Base-by-base conservation (phyloP, 2,888 invertebrate genomes). In the Tetranychus piercei region DNA sequence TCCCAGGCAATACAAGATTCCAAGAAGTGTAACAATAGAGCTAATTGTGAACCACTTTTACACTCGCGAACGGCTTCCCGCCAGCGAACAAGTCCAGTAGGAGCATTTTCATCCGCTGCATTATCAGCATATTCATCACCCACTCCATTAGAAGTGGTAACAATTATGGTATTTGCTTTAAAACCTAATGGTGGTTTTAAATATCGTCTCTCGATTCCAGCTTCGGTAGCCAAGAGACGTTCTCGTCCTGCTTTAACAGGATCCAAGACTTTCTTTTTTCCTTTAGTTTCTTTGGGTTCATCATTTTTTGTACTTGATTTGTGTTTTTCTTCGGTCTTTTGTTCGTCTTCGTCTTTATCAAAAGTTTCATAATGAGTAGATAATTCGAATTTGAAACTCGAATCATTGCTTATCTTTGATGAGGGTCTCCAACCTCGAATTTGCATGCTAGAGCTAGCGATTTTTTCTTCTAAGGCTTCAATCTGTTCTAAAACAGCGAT, bases 1-100 rank as follows among this genome's bases (percentile, higher is more conserved):
- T 97, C 96, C 97, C 97, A 97, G 66, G 95, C 94, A 80, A 97
- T 92, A 81, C 90, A 81, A 2, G 90, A 88, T 82, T 95, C 94
- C 78, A 97, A 85, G 80, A 92, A 90, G 80, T 92, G 90, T 76
- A 94, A 86, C 79, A 91, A 89, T 88, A 94, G 89, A 34, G 92
- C 90, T 43, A 96, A 85, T 81, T 96, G 95, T 0, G 94, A 91
- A 0, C 94, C 89, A 0, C 93, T 93, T 80, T 87, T 88, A 71
- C 92, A 90, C 73, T 90, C 87, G 1, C 87, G 85, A 0, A 95
- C 90, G 0, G 92, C 94, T 79, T 91, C 91, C 0, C 95, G 88
- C 97, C 97, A 97, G 44, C 81, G 81, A 71, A 82, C 80, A 74
- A 86, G 80, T 0, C 93, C 94, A 78, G 90, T 77, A 1, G 79